Conservation (phyloP, 1,140 invertebrate species). For the Drosophila nigrodunni region DNA sequence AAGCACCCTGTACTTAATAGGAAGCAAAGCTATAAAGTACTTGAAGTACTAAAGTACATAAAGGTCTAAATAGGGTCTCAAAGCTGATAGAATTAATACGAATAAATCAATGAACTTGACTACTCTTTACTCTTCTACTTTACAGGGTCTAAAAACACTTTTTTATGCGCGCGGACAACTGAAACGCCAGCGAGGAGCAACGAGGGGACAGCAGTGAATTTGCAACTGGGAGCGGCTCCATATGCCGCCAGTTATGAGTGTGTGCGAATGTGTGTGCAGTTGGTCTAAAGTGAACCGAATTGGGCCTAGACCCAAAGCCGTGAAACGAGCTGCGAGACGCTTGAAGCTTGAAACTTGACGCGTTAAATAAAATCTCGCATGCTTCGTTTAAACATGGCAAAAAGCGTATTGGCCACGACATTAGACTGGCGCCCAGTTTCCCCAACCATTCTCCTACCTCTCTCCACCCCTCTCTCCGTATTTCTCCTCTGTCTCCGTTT, state of each 20-base stretch:
- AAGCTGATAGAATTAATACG: too few species aligned
- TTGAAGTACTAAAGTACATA: too few species aligned
- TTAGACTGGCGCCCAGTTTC: constrained; percentile 21
- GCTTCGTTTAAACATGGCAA: constrained; percentile 65
- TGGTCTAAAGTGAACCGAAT: background rate
- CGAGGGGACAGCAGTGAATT: background rate
- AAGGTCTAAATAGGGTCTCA: too few species aligned
- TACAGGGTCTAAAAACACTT: constrained; percentile 9
- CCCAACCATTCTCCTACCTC: background rate
- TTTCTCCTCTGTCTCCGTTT: background rate
- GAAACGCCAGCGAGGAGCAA: constrained; percentile 15
- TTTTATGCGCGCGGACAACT: constrained; percentile 35
- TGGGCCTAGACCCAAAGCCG: constrained; percentile 19
- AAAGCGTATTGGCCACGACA: constrained; percentile 26
- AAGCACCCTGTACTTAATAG: too few species aligned
- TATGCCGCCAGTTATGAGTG: constrained; percentile 11
- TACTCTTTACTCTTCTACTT: too few species aligned
- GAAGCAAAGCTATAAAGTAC: too few species aligned
- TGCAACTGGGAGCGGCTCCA: constrained; percentile 32
- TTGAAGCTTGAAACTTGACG: constrained; percentile 24
- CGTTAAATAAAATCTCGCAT: constrained; percentile 78
- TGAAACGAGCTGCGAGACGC: constrained; percentile 17
- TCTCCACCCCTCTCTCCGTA: background rate
- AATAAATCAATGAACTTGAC: too few species aligned
- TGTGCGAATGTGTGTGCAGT: constrained; percentile 1